Percentiles rank a stretch among this genome's conserved stretches.
These are phyloP conservation scores for Panorpa germanica DNA, from an alignment of 2,888 invertebrate species.

Conservation along the genomic window DNA sequence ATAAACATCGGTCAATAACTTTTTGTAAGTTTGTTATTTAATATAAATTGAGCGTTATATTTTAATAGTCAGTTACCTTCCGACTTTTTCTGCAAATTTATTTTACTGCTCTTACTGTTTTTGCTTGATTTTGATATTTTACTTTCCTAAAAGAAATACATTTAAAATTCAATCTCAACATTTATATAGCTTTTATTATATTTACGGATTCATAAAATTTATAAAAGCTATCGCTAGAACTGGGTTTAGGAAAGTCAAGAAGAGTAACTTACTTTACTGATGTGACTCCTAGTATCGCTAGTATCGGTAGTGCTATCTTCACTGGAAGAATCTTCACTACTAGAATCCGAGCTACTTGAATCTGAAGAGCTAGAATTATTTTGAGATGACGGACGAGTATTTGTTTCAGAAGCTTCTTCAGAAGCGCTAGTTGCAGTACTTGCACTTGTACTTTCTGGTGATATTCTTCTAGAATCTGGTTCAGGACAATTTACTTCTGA, in stretches of 20 bases:
- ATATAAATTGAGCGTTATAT: too few relatives aligned
- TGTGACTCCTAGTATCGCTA: conserved; percentile 27
- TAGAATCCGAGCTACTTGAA: conserved; percentile 25
- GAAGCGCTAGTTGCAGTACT: conserved; percentile 25
- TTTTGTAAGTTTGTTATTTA: too few relatives aligned
- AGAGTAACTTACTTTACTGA: too few relatives aligned
- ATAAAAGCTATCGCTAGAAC: conserved; percentile 13
- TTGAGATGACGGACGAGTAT: conserved; percentile 27
- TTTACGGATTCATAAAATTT: background rate
- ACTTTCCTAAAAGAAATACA: too few relatives aligned
- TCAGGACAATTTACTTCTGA: conserved; percentile 7
- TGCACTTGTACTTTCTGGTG: conserved; percentile 24
- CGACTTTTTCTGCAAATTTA: too few relatives aligned
- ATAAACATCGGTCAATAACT: too few relatives aligned
- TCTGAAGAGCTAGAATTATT: conserved; percentile 36
- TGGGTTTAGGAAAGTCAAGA: too few relatives aligned
- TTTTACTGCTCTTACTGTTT: too few relatives aligned
- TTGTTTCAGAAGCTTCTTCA: conserved; percentile 17
- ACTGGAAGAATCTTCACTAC: conserved; percentile 31
- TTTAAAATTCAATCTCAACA: conserved; percentile 1
- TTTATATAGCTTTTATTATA: too few relatives aligned
- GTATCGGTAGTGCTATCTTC: conserved; percentile 30
- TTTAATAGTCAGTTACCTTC: too few relatives aligned
- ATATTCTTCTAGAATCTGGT: conserved; percentile 17
- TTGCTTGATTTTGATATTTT: too few relatives aligned